Evolutionary conservation across 2,888 invertebrate species (phyloP), one percentile per base, ranked within the genome.

Genomic region (Falcaria lacertinaria): DNA sequence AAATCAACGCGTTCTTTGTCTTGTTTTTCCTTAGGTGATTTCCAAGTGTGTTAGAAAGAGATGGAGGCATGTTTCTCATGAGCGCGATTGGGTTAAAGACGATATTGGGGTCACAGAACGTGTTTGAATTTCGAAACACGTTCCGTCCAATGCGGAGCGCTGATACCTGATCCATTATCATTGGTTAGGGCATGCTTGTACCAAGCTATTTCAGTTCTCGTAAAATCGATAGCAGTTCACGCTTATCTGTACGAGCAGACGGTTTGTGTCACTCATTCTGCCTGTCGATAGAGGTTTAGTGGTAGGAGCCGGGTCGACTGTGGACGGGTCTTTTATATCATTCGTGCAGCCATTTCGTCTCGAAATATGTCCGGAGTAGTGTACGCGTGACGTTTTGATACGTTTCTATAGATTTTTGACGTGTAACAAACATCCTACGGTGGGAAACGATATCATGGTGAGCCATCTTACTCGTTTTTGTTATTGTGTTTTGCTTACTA

Each of bases 101-200:
- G 64, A 78, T 74, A 82, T 77, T 74, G 83, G 81, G 88, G 87
- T 88, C 87, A 88, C 77, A 74, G 84, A 84, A 84, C 86, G 83
- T 80, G 84, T 86, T 87, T 87, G 80, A 87, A 87, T 86, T 86
- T 85, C 82, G 84, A 87, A 85, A 82, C 79, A 75, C 77, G 80
- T 80, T 64, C 74, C 72, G 69, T 81, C 88, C 88, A 88, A 88
- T 88, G 73, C 83, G 74, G 72, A 68, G 79, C 80, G 74, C 69
- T 73, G 72, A 70, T 70, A 67, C 64, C 66, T 70, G 70, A 63
- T 65, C 64, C 59, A 61, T 62, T 75, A 68, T 75, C 72, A 88
- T 88, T 88, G 88, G 88, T 74, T 80, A 65, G 64, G 54, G 56
- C 42, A 42, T 42, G 64, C 68, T 64, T 50, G 71, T 86, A 88